Evolutionary conservation across 2,888 invertebrate species (phyloP).

Genomic region (Hyalella azteca): DNA sequence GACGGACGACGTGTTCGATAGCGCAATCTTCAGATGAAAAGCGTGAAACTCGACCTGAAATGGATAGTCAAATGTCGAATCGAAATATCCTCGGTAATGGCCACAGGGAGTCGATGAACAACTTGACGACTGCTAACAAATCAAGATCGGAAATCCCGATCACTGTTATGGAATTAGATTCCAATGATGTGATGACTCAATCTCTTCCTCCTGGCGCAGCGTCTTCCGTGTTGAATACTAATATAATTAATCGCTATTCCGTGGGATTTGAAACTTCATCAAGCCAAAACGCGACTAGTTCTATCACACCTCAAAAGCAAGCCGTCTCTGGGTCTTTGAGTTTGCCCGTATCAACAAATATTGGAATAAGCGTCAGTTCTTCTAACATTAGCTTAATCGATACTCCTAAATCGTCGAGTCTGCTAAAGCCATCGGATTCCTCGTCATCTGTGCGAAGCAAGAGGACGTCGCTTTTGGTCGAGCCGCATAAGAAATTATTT

Average conservation of each 20-base stretch:
- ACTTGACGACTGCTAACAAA: background rate
- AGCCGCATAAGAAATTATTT: constrained; percentile 5
- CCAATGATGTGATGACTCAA: background rate
- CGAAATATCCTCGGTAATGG: too few relatives aligned
- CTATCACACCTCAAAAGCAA: background rate
- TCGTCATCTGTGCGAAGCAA: constrained; percentile 6
- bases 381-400: background rate
- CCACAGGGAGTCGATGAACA: background rate
- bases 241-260: background rate
- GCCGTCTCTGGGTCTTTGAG: background rate
- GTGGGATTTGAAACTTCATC: background rate
- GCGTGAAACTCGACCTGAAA: too few relatives aligned
- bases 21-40: too few relatives aligned
- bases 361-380: background rate
- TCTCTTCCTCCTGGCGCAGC: background rate
- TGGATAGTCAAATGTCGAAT: too few relatives aligned
- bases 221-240: background rate
- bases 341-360: background rate
- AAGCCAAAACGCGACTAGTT: background rate
- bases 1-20: too few relatives aligned
- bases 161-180: background rate
- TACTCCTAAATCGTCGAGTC: background rate
- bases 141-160: background rate
- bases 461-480: background rate
- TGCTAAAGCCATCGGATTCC: background rate